These are phyloP conservation scores for Aphis craccivora DNA, from an alignment of 1,140 invertebrate species.

Conservation along the genomic window DNA sequence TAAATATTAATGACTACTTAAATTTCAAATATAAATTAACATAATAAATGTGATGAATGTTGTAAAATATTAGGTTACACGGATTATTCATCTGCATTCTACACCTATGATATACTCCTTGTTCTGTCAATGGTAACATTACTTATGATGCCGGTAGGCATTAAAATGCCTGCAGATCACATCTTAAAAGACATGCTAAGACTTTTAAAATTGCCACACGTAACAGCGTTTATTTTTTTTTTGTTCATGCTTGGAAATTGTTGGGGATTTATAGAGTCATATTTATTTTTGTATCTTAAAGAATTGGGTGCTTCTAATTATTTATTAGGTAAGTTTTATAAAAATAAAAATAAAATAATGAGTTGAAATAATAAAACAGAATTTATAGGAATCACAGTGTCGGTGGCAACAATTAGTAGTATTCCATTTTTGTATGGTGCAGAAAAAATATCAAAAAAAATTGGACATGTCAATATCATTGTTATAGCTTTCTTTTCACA, in stretches of 20 bases:
- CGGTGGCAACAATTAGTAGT: slow-evolving; percentile 80
- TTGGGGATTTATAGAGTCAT: slow-evolving; percentile 87
- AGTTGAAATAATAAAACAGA: slow-evolving; percentile 52
- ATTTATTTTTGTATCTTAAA: slow-evolving; percentile 82
- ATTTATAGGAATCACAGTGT: slow-evolving; percentile 75
- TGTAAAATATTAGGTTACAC: slow-evolving; percentile 69
- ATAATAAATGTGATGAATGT: slow-evolving; percentile 39
- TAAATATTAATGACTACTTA: background rate
- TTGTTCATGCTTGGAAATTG: slow-evolving; percentile 79
- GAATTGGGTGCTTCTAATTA: slow-evolving; percentile 81
- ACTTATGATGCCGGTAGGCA: slow-evolving; percentile 75
- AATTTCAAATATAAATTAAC: background rate
- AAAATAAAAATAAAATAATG: slow-evolving; percentile 24
- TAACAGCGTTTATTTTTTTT: slow-evolving; percentile 79
- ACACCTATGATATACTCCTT: slow-evolving; percentile 75
- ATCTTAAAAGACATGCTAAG: slow-evolving; percentile 74
- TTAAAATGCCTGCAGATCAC: slow-evolving; percentile 76
- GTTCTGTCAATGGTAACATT: slow-evolving; percentile 74
- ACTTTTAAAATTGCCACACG: slow-evolving; percentile 76
- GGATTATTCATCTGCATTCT: slow-evolving; percentile 81
- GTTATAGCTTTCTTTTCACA: slow-evolving; percentile 83
- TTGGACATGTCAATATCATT: slow-evolving; percentile 83
- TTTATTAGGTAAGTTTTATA: slow-evolving; percentile 72
- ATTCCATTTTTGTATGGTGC: slow-evolving; percentile 82
- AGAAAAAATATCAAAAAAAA: slow-evolving; percentile 78